Evolutionary conservation across 2,113 vertebrate species (phyloP).

Genomic region (Amphilophus citrinellus): DNA sequence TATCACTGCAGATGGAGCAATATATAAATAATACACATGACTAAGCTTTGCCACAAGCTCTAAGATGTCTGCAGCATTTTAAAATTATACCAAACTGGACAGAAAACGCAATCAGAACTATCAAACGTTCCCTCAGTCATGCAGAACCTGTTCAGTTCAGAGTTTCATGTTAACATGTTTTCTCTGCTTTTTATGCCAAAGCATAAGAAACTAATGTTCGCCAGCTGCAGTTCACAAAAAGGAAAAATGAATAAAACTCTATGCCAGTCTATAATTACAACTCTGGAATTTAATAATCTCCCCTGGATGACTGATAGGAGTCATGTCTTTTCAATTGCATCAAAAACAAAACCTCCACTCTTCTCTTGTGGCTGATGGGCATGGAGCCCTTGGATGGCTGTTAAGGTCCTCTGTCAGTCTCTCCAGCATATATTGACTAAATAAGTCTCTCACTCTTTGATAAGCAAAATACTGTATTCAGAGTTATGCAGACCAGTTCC

Average conservation of each 20-base stretch:
- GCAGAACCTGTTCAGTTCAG: neutral
- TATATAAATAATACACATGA: slow-evolving; percentile 43
- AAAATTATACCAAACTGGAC: slow-evolving; percentile 18
- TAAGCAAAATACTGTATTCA: neutral
- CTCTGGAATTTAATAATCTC: slow-evolving; percentile 30
- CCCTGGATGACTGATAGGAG: slow-evolving; percentile 44
- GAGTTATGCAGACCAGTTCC: neutral
- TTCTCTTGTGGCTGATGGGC: neutral
- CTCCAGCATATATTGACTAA: neutral
- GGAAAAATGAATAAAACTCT: slow-evolving; percentile 15
- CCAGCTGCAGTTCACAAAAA: slow-evolving; percentile 29
- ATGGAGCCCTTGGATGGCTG: neutral
- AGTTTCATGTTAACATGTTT: neutral
- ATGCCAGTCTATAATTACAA: slow-evolving; percentile 34
- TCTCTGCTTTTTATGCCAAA: neutral
- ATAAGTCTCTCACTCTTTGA: neutral
- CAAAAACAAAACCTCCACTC: slow-evolving; percentile 15
- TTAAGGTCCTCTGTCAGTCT: neutral
- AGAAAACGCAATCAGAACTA: slow-evolving; percentile 26
- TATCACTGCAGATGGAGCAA: slow-evolving; percentile 26
- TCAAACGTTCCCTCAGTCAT: slow-evolving; percentile 46
- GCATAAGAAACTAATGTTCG: slow-evolving; percentile 41
- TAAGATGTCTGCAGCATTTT: slow-evolving; percentile 33
- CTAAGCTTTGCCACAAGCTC: slow-evolving; percentile 50
- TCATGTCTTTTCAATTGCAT: slow-evolving; percentile 40